A percentile compares a stretch with the other conserved stretches of the same genome.
Evolutionary conservation across 1,140 invertebrate genomes (phyloP).

Genomic region (Venustaconcha ellipsiformis): DNA sequence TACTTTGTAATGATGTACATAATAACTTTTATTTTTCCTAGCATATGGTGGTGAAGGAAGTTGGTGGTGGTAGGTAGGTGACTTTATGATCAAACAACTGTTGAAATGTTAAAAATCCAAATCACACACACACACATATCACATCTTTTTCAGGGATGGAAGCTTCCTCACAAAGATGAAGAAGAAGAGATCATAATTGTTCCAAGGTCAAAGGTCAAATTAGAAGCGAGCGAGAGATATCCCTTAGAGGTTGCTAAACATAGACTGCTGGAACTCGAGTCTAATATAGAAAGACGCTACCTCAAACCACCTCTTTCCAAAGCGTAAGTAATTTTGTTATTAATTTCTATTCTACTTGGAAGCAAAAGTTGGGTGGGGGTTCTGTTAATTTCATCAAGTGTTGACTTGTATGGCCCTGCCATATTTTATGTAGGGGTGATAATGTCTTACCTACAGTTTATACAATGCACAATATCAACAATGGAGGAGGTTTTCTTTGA

Average conservation of each 20-base stretch:
- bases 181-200: slow-evolving; percentile 63
- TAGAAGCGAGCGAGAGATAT: slow-evolving; percentile 62
- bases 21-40: no score
- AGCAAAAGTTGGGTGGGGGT: neutral
- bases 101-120: no score
- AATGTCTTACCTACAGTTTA: no score
- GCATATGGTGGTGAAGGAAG: no score
- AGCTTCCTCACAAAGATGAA: slow-evolving; percentile 77
- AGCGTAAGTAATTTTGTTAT: slow-evolving; percentile 70
- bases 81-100: no score
- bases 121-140: no score
- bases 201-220: slow-evolving; percentile 37
- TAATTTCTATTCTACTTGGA: neutral
- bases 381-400: neutral
- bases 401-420: neutral
- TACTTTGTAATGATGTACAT: no score
- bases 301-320: slow-evolving; percentile 91
- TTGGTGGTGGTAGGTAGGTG: no score
- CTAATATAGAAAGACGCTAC: slow-evolving; percentile 92
- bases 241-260: slow-evolving; percentile 78
- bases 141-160: slow-evolving; percentile 78
- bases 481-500: no score
- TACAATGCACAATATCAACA: no score
- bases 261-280: slow-evolving; percentile 85
- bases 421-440: neutral